A percentile compares a stretch with the other conserved stretches of the same genome.
phyloP scores from a whole-genome alignment of 1,140 invertebrate genomes.

The Triops longicaudatus region DNA sequence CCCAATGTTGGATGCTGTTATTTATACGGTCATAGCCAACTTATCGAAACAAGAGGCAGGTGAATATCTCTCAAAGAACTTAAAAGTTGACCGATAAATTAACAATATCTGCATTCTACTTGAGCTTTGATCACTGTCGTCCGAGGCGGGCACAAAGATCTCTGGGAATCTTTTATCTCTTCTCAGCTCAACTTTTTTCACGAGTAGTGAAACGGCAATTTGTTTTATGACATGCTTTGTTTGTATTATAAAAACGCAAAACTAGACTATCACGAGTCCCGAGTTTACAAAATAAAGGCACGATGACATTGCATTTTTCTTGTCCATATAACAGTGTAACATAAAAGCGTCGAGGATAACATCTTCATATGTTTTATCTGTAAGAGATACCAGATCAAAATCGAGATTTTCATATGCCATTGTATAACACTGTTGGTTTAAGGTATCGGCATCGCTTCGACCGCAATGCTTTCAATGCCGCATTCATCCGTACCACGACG shows the following conservation, averaged over 20 bases:
- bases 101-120: background rate
- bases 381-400: background rate
- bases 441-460: slow-evolving; percentile 35
- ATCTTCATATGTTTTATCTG: background rate
- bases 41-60: background rate
- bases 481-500: slow-evolving; percentile 46
- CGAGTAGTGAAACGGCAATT: too few relatives aligned
- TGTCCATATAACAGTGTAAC: too few relatives aligned
- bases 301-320: background rate
- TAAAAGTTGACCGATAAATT: background rate
- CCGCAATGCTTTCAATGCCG: slow-evolving; percentile 38
- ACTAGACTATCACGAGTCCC: background rate
- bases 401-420: too few relatives aligned
- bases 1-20: background rate
- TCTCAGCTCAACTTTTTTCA: too few relatives aligned
- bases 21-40: background rate
- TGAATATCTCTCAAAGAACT: background rate
- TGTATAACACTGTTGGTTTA: slow-evolving; percentile 14
- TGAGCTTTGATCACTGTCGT: background rate
- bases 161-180: too few relatives aligned
- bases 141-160: background rate
- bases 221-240: background rate
- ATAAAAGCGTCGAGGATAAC: background rate
- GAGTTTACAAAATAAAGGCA: slow-evolving; percentile 8
- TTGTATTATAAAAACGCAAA: background rate